These are phyloP conservation scores for Kryphioiulus occultus DNA, from an alignment of 2,888 invertebrate species.

Conservation along the genomic window DNA sequence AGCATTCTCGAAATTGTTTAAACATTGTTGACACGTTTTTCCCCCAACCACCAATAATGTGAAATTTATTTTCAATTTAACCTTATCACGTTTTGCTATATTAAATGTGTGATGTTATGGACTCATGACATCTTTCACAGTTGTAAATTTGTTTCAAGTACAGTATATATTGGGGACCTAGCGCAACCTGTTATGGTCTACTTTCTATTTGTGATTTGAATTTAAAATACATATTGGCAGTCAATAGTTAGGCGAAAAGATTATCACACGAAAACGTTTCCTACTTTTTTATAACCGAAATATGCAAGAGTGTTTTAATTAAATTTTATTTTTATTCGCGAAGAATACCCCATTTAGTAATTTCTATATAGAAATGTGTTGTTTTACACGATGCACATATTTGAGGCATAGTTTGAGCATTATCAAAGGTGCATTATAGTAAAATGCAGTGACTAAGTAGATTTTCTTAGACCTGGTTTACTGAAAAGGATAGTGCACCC, in stretches of 20 bases:
- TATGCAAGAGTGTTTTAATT: background rate
- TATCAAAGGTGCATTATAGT: background rate
- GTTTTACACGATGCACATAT: constrained; percentile 2
- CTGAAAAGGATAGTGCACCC: constrained; percentile 9
- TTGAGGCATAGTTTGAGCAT: background rate
- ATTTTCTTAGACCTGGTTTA: background rate
- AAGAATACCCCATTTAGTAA: background rate
- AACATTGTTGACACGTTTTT: too few relatives aligned
- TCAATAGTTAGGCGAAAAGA: background rate
- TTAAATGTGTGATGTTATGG: too few relatives aligned
- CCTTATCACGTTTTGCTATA: too few relatives aligned
- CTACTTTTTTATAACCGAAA: background rate
- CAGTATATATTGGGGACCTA: too few relatives aligned
- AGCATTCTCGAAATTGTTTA: too few relatives aligned
- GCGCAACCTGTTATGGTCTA: too few relatives aligned
- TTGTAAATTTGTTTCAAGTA: background rate
- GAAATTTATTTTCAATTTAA: too few relatives aligned
- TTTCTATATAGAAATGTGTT: background rate
- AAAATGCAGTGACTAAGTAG: background rate
- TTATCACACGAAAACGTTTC: background rate
- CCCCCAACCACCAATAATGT: too few relatives aligned
- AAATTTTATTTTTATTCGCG: background rate
- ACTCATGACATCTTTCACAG: too few relatives aligned
- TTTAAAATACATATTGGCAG: too few relatives aligned
- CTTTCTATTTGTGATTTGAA: too few relatives aligned